A percentile compares a stretch with the other conserved stretches of the same genome.
phyloP scores from a whole-genome alignment of 2,113 vertebrate genomes.

The Corythaeola cristata region DNA sequence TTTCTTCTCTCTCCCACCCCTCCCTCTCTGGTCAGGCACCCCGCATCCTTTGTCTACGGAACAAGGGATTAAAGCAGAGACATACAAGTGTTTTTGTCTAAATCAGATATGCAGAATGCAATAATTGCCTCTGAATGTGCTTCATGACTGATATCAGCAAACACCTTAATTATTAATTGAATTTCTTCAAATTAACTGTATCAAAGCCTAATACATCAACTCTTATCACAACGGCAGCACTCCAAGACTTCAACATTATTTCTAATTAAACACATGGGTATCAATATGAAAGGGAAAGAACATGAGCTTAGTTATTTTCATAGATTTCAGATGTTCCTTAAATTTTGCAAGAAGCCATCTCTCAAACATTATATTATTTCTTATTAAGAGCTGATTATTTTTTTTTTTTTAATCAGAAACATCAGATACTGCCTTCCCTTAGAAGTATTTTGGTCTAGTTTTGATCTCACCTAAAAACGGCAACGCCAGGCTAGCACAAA shows the following conservation, averaged over 20 bases:
- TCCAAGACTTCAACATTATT: constrained; percentile 13
- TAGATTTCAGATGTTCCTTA: neutral
- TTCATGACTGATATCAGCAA: constrained; percentile 14
- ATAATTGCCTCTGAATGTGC: constrained; percentile 23
- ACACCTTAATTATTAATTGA: constrained; percentile 56
- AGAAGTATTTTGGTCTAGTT: neutral
- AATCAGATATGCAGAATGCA: neutral
- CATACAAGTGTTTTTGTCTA: neutral
- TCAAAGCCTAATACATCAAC: constrained; percentile 47
- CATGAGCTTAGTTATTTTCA: neutral
- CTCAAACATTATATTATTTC: neutral
- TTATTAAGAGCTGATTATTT: neutral
- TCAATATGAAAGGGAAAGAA: neutral
- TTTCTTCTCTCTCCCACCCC: neutral
- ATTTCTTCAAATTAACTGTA: constrained; percentile 44
- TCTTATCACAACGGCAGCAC: constrained; percentile 38
- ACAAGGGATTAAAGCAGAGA: neutral
- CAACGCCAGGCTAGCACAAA: neutral
- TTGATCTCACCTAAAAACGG: neutral
- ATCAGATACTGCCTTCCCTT: neutral
- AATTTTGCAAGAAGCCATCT: neutral
- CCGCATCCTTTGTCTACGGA: neutral
- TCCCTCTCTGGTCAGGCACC: neutral
- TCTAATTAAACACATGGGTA: constrained; percentile 51
- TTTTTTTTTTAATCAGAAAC: neutral